Evolutionary conservation across 2,888 invertebrate species (phyloP), one percentile per base, ranked within the genome.

Genomic region (Hydropsyche betteni): DNA sequence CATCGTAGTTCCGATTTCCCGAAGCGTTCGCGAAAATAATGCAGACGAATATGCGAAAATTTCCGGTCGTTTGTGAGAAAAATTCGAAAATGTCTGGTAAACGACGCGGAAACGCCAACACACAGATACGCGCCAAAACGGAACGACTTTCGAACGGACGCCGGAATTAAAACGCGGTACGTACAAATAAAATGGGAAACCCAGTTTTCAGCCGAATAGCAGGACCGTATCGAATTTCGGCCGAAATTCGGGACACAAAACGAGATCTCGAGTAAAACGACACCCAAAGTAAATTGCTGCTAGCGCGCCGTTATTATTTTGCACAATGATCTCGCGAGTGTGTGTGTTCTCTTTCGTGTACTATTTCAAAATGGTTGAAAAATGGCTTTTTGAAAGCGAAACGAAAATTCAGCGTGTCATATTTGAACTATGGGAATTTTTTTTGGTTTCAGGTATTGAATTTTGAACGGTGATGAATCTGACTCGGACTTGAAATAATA

Each of bases 31-130:
- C 44, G 44, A 44, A 44, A 44, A 44, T 44, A 44, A 44, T 10
- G 10, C 12, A 36, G n/a, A 64, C 12, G 5, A 64, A 36, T 12
- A 36, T 64, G 64, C 64, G 64, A 64, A 64, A 64, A 64, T 64
- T 64, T 64, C 64, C 64, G 64, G 8, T 64, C 64, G 34, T 64
- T 64, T 64, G 34, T 36, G 36, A 36, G 64, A 64, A 64, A 64
- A 64, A 64, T 64, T 64, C 33, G 64, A 34, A 64, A 64, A 64
- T n/a, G 64, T 64, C n/a, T 36, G 64, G 64, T 64, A 64, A 64
- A 64, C 64, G 64, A 36, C 64, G 64, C 64, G 64, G 64, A 64
- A 64, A 64, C 64, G 64, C 33, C 24, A 24, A 55, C 12, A 55
- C 55, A 55, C 55, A 14, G 64, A 64, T 44, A 44, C 44, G 36